Base-by-base conservation (phyloP, 2,888 invertebrate genomes). In the Latrodectus hesperus region DNA sequence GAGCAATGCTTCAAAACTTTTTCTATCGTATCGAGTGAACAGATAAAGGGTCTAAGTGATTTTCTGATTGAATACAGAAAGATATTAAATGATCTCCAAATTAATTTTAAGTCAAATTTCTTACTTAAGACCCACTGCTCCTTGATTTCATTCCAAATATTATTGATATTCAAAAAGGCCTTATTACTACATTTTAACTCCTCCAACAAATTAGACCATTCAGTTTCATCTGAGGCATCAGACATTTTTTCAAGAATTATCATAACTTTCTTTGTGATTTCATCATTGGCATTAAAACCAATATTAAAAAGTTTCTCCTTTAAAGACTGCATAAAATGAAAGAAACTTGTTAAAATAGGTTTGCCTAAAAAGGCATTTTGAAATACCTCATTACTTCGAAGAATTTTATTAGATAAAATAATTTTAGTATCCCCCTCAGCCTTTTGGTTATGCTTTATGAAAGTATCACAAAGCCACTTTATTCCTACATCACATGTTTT, bases 181-280 rank as follows among this genome's bases (percentile, higher is more conserved):
- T 9, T 16, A 68, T 52, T 38, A 80, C 26, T 55, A 22, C 52
- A 38, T 10, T 85, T 85, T 52, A 85, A 8, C 22, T 75, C 68
- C 9, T 85, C 74, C 16, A 53, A 14, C 52, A 80, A 52, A 12
- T 80, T 72, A 12, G 38, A n/a, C 74, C 80, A 85, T 49, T 26
- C 68, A 26, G 75, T 68, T 85, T 85, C 85, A 75, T 72, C 60
- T 17, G 17, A 49, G 17, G 74, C 68, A 74, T 22, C 70, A 22
- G 74, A 55, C 85, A 85, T 85, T 52, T 75, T 60, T 70, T 85
- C 85, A 85, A 80, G 68, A 17, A 80, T 17, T 4, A 52, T 55
- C 2, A 85, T 5, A 51, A 72, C 55, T 70, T 75, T 74, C 52
- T 67, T 78, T 17, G 55, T 67, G 51, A 75, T 79, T 55, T 80